Conservation (phyloP, 2,113 vertebrate species). For the Ia io region DNA sequence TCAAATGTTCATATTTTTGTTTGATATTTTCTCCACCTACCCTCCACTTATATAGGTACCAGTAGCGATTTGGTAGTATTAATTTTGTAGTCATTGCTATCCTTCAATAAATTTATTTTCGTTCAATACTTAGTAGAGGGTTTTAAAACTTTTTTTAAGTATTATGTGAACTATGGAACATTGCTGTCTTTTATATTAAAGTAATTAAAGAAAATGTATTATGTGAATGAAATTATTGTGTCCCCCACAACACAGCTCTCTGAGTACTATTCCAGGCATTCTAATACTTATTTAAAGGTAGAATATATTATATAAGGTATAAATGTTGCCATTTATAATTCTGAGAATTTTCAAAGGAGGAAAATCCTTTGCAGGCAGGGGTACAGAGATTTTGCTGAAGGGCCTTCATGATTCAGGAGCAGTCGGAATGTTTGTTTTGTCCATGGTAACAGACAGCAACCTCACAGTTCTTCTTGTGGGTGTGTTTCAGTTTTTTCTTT, state of each 20-base stretch:
- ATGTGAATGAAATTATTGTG: conserved; percentile 53
- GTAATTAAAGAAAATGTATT: conserved; percentile 51
- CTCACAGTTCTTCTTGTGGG: background rate
- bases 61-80: conserved; percentile 16
- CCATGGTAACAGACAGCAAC: background rate
- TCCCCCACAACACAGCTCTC: background rate
- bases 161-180: conserved; percentile 52
- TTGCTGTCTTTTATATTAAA: conserved; percentile 72
- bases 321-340: conserved; percentile 12
- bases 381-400: background rate
- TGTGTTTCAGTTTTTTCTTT: background rate
- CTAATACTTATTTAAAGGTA: conserved; percentile 14
- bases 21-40: background rate
- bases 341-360: conserved; percentile 8
- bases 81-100: conserved; percentile 43
- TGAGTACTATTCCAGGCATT: background rate
- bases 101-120: conserved; percentile 57
- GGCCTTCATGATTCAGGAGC: background rate
- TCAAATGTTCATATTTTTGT: background rate
- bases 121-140: conserved; percentile 23
- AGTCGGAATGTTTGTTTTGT: background rate
- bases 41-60: background rate
- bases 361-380: background rate
- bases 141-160: conserved; percentile 24
- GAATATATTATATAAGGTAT: background rate